phyloP scores from a whole-genome alignment of 2,797 vertebrate genomes.

The Peromyscus nudipes region DNA sequence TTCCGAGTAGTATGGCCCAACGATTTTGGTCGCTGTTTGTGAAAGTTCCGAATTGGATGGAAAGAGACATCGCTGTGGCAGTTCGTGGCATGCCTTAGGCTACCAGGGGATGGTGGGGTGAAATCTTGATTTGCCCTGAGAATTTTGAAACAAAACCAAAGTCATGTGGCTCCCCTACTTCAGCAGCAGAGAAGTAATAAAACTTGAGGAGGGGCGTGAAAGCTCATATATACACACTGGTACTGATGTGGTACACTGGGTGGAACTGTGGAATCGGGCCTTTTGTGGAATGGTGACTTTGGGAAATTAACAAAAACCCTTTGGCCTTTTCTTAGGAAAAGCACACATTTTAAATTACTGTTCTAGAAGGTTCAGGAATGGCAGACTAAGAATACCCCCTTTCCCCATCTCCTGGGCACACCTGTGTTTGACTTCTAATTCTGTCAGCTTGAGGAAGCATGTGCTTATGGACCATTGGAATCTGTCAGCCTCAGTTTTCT shows the following conservation, averaged over 20 bases:
- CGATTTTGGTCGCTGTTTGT: slow-evolving; percentile 61
- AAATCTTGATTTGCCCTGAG: slow-evolving; percentile 61
- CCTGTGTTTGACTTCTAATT: not conserved
- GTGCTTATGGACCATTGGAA: not conserved
- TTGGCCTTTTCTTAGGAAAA: not conserved
- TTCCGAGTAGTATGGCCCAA: slow-evolving; percentile 51
- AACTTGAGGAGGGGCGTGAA: not conserved
- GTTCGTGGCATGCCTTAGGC: slow-evolving; percentile 58
- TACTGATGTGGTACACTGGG: no score
- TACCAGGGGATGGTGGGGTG: slow-evolving; percentile 7
- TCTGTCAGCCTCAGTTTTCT: slow-evolving; percentile 32
- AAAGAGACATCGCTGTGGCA: slow-evolving; percentile 25
- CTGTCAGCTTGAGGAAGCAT: not conserved
- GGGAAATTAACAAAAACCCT: slow-evolving; percentile 23
- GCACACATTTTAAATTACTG: not conserved
- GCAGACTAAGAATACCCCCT: not conserved
- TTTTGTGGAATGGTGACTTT: not conserved
- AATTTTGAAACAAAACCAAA: slow-evolving; percentile 48
- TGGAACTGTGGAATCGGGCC: not conserved
- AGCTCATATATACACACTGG: not conserved
- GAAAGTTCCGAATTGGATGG: slow-evolving; percentile 62
- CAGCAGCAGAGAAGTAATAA: not conserved
- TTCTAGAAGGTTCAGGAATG: not conserved
- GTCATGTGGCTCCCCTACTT: not conserved
- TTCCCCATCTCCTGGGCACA: not conserved